Evolutionary conservation across 2,113 vertebrate genomes (phyloP).

Genomic region (Mobula birostris): DNA sequence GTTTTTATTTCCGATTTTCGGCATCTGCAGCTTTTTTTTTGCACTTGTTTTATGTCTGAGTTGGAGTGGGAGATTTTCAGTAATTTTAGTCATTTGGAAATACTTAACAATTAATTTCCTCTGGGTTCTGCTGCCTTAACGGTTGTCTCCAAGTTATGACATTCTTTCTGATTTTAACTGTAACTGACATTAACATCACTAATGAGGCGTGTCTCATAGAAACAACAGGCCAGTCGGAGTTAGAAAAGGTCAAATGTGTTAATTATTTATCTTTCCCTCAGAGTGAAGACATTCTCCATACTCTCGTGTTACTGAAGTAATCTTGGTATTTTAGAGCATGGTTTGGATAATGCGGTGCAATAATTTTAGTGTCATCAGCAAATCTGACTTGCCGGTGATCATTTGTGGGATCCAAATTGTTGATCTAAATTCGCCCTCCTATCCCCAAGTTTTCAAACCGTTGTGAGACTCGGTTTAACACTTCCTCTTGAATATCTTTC

Average conservation of each 20-base stretch:
- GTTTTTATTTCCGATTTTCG: too few species aligned
- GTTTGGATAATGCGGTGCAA: neutral
- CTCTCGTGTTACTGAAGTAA: neutral
- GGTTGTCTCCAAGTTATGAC: neutral
- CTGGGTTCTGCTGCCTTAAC: neutral
- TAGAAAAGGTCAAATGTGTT: neutral
- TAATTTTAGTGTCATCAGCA: neutral
- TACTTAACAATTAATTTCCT: neutral
- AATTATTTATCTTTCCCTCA: slow-evolving; percentile 11
- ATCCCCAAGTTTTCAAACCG: neutral
- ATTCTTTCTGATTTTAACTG: slow-evolving; percentile 1
- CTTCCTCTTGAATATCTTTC: neutral
- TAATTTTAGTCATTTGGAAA: neutral
- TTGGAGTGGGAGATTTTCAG: neutral
- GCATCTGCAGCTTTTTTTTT: too few species aligned
- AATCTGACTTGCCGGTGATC: neutral
- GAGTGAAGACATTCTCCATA: neutral
- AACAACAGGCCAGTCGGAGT: neutral
- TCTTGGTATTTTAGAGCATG: neutral
- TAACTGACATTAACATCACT: slow-evolving; percentile 8
- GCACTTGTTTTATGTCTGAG: too few species aligned
- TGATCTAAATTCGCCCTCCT: neutral
- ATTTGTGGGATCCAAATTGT: neutral
- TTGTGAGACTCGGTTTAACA: neutral
- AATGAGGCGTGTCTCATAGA: neutral